Evolutionary conservation across 2,113 vertebrate species (phyloP).

Genomic region (Coptodon rendalli): DNA sequence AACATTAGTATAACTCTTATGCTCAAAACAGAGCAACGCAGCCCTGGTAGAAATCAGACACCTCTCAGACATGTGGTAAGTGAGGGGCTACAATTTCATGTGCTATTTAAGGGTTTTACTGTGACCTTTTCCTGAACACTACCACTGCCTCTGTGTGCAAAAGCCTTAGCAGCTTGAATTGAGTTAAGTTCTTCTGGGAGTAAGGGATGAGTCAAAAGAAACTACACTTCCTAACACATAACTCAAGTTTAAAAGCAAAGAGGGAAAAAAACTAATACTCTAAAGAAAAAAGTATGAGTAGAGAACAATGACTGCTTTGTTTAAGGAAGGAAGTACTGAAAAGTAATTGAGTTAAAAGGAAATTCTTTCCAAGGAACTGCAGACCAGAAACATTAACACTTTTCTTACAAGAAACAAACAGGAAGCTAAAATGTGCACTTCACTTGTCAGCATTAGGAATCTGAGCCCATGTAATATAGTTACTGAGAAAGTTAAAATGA

Average conservation of each 20-base stretch:
- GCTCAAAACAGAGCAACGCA: not conserved
- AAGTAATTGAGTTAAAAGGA: not conserved
- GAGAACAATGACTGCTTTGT: not conserved
- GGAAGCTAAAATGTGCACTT: not conserved
- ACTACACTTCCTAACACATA: not conserved
- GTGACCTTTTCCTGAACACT: not conserved
- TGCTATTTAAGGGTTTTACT: not conserved
- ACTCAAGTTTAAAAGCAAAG: not conserved
- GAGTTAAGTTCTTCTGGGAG: not conserved
- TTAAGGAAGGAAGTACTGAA: not conserved
- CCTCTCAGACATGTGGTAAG: not conserved
- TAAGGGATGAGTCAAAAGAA: not conserved
- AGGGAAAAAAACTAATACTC: not conserved
- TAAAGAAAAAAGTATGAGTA: not conserved
- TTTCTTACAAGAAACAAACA: not conserved
- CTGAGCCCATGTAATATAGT: not conserved
- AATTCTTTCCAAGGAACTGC: not conserved
- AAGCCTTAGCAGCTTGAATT: not conserved
- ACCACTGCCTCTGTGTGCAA: not conserved
- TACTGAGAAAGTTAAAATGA: not conserved
- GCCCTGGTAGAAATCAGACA: constrained; percentile 1
- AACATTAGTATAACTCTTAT: not conserved
- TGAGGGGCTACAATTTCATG: not conserved
- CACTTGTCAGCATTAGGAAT: not conserved
- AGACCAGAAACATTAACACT: not conserved